A percentile compares a stretch with the other conserved stretches of the same genome.
These are phyloP conservation scores for Cephus pygmeus DNA, from an alignment of 2,888 invertebrate species.

Conservation along the genomic window DNA sequence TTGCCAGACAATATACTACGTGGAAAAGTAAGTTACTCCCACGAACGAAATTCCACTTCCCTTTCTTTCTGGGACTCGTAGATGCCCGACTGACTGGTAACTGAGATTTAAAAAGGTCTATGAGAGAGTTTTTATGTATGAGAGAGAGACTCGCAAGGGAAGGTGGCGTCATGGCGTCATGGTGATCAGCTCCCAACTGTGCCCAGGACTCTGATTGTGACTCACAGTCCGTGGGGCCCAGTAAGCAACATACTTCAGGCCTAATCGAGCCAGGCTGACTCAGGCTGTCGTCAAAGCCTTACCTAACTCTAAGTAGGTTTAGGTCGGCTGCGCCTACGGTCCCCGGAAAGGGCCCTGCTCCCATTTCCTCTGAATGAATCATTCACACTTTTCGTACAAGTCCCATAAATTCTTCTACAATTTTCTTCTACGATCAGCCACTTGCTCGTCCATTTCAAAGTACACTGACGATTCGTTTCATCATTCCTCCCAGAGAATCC, in stretches of 20 bases:
- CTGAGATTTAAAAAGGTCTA: neutral
- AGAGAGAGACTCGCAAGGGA: conserved; percentile 8
- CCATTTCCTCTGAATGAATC: neutral
- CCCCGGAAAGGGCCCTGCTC: neutral
- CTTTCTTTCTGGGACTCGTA: neutral
- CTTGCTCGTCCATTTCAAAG: neutral
- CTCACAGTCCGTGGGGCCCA: neutral
- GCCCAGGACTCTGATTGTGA: conserved; percentile 4
- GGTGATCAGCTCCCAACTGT: neutral
- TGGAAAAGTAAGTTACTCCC: neutral
- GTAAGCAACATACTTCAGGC: conserved; percentile 19
- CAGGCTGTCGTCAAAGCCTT: conserved; percentile 29
- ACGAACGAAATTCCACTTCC: neutral
- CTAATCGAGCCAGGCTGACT: conserved; percentile 48
- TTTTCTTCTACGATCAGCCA: neutral
- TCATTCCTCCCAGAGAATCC: conserved; percentile 17
- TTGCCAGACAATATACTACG: neutral
- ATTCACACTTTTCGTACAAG: neutral
- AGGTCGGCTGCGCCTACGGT: conserved; percentile 26
- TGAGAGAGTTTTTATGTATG: conserved; percentile 6
- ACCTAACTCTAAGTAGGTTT: conserved; percentile 43
- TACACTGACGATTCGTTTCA: neutral
- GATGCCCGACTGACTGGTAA: neutral
- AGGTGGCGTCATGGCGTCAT: neutral
- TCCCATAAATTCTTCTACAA: neutral